Conservation (phyloP, 2,113 vertebrate species). For the Junco hyemalis region DNA sequence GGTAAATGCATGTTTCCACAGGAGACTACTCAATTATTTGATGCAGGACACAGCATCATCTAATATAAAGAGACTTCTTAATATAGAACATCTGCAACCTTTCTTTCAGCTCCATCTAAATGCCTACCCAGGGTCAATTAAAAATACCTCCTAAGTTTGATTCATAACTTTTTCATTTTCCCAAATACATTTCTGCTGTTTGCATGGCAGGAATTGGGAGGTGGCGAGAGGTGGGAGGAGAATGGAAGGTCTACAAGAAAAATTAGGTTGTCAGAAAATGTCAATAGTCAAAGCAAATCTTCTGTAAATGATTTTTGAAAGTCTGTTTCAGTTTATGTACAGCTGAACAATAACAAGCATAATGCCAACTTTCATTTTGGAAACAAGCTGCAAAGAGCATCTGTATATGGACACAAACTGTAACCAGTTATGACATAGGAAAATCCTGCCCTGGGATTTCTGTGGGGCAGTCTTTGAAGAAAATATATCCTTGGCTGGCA, state of each 20-base stretch:
- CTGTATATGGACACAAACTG: not conserved
- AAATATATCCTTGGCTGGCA: not conserved
- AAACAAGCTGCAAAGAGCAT: not conserved
- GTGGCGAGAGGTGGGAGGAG: not conserved
- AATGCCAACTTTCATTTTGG: constrained; percentile 3
- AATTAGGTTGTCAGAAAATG: constrained; percentile 22
- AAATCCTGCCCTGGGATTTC: not conserved
- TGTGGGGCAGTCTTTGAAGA: not conserved
- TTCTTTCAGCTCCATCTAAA: constrained; percentile 61
- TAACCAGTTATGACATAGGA: not conserved
- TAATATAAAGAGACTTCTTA: constrained; percentile 73
- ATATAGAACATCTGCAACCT: constrained; percentile 77
- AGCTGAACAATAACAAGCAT: constrained; percentile 30
- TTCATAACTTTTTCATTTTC: constrained; percentile 63
- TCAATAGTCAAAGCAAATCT: constrained; percentile 45
- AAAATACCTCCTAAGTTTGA: constrained; percentile 68
- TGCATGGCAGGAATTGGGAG: not conserved
- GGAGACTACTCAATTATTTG: constrained; percentile 74
- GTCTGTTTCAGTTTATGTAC: constrained; percentile 37
- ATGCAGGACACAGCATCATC: constrained; percentile 60
- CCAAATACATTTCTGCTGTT: constrained; percentile 63
- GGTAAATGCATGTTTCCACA: constrained; percentile 74
- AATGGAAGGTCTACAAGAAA: not conserved
- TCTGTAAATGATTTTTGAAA: constrained; percentile 48
- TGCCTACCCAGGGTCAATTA: constrained; percentile 61